Evolutionary conservation across 1,140 invertebrate genomes (phyloP).

Genomic region (Megalonaias nervosa): DNA sequence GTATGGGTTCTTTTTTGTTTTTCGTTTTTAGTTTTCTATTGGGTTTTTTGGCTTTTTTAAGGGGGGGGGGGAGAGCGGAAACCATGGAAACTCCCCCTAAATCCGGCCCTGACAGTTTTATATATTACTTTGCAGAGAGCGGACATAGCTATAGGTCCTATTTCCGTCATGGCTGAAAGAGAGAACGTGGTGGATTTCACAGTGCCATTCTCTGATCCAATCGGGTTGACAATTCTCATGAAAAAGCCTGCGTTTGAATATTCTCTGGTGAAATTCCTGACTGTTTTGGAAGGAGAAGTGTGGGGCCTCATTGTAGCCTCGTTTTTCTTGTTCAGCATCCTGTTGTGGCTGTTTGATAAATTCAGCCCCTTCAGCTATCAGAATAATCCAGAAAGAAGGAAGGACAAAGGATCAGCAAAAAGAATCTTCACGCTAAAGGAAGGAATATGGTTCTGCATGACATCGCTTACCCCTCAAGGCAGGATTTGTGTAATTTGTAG

Average conservation of each 20-base stretch:
- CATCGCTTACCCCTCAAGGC: constrained; percentile 93
- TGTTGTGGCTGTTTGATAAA: constrained; percentile 96
- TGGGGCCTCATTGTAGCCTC: constrained; percentile 97
- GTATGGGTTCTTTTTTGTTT: too few species aligned
- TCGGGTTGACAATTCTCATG: constrained; percentile 68
- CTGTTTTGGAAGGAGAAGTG: constrained; percentile 94
- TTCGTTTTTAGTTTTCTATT: too few species aligned
- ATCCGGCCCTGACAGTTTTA: neutral
- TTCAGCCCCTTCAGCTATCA: constrained; percentile 87
- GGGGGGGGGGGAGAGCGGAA: too few species aligned
- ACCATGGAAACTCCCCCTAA: neutral
- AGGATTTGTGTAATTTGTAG: neutral
- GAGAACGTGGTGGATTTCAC: constrained; percentile 69
- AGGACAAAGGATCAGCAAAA: constrained; percentile 91
- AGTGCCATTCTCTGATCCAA: constrained; percentile 66
- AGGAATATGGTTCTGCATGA: constrained; percentile 99
- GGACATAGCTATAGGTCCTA: constrained; percentile 64
- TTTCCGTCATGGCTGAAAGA: constrained; percentile 67
- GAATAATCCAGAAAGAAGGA: constrained; percentile 93
- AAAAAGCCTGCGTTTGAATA: constrained; percentile 76
- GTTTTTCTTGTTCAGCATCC: constrained; percentile 80
- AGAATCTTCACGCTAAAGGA: constrained; percentile 96
- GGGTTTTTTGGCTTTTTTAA: too few species aligned
- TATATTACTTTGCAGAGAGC: constrained; percentile 48
- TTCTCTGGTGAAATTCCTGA: constrained; percentile 97